These are phyloP conservation scores for Apamea monoglypha DNA, from an alignment of 2,888 invertebrate genomes.

Conservation along the genomic window DNA sequence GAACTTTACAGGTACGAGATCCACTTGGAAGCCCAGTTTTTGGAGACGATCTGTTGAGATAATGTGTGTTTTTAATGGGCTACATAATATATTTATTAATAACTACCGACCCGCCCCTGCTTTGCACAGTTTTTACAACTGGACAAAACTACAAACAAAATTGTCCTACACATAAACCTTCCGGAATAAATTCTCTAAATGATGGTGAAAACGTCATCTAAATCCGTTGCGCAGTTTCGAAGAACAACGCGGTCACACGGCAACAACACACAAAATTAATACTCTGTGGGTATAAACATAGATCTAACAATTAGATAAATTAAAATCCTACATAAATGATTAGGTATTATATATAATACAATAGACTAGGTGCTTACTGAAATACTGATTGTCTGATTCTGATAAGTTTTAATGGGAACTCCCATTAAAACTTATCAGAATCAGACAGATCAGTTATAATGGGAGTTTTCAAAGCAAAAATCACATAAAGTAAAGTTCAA, in stretches of 20 bases:
- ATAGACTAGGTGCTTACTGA: not conserved
- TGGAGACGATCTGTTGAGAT: slow-evolving; percentile 42
- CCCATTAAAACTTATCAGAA: too few species aligned
- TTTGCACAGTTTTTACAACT: not conserved
- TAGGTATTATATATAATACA: not conserved
- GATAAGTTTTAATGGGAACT: not conserved
- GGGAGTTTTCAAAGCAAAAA: not conserved
- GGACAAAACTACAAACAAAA: not conserved
- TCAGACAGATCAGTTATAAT: too few species aligned
- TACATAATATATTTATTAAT: not conserved
- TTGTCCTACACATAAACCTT: not conserved
- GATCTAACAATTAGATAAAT: not conserved
- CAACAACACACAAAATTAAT: not conserved
- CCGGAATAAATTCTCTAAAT: not conserved
- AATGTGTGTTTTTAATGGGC: not conserved
- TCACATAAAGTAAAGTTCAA: not conserved
- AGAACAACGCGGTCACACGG: not conserved
- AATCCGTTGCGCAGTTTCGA: not conserved
- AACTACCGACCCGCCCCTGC: not conserved
- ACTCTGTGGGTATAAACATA: not conserved
- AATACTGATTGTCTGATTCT: not conserved
- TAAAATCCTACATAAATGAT: not conserved
- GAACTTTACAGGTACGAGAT: slow-evolving; percentile 38
- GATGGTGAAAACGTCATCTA: not conserved
- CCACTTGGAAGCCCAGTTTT: slow-evolving; percentile 46